Evolutionary conservation across 2,113 vertebrate species (phyloP).

Genomic region (Circaetus cinerascens): DNA sequence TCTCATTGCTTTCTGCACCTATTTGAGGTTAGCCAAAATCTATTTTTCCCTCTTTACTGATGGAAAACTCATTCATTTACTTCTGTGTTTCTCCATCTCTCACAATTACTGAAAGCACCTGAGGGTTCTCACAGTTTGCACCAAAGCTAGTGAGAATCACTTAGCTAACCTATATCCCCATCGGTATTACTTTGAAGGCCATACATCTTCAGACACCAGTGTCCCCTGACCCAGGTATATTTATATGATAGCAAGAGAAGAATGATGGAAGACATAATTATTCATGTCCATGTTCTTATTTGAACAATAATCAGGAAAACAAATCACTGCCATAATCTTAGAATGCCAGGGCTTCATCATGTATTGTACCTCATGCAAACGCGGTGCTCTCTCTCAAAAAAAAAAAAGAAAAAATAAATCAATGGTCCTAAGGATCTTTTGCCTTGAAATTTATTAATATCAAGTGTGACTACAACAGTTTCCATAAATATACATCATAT

Average conservation of each 20-base stretch:
- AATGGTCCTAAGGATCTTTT: neutral
- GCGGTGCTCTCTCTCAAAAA: too few species aligned
- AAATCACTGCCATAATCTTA: neutral
- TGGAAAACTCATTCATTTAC: neutral
- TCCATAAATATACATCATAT: neutral
- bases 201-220: neutral
- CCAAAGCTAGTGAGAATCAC: neutral
- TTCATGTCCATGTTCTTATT: neutral
- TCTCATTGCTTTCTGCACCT: too few species aligned
- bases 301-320: neutral
- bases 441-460: neutral
- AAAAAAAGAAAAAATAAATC: neutral
- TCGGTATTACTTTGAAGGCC: accelerated
- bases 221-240: too few species aligned
- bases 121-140: neutral
- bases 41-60: neutral
- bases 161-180: neutral
- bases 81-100: neutral
- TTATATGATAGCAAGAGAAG: neutral
- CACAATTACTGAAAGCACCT: neutral
- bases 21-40: neutral
- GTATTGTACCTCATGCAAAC: neutral
- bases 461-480: neutral
- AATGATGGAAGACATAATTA: neutral
- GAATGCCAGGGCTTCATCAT: neutral